Evolutionary conservation across 2,888 invertebrate species (phyloP), one percentile per base, ranked within the genome.

Genomic region (Exephanes ischioxanthus): DNA sequence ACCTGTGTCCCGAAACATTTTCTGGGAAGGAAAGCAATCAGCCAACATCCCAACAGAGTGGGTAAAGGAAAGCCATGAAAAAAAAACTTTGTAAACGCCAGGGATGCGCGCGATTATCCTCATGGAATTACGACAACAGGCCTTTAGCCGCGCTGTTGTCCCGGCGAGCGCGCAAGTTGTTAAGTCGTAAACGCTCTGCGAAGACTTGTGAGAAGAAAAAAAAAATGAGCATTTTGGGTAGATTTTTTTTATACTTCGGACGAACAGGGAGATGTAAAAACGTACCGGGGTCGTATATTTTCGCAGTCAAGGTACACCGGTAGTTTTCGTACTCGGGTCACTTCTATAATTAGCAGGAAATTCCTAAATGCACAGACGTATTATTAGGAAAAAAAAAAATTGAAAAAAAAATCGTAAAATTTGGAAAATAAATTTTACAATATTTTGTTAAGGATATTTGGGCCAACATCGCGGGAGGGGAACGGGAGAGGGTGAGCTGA

Each of bases 131-230:
- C 55, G 80, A 85, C 70, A 75, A 82, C 58, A 68, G 70, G 72
- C 73, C 37, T 53, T 73, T 33, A 22, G 53, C 70, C 53, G 37
- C 53, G 37, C 33, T 5, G 45, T 2, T n/a, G 45, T 41, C 48
- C 58, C 68, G 61, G 37, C 61, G 71, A 30, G 26, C 58, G 33
- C 61, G 26, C 45, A 78, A 89, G 89, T 88, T 89, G 87, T 91
- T 90, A 91, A 90, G 89, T 89, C 89, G 90, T 91, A 91, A 91
- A 91, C 68, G 70, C 22, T 48, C 22, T 26, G 87, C 80, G 63
- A 68, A 70, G 81, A 70, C 72, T 86, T 79, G 53, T 33, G 58
- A 63, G 71, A 63, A 53, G 68, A 71, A 66, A 70, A 61, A 61
- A 68, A 81, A 83, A 80, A 71, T 77, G 33, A 26, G 4, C 37